Base-by-base conservation (phyloP, 64 coral and sea anemone genomes). In the Pocillopora damicornis region DNA sequence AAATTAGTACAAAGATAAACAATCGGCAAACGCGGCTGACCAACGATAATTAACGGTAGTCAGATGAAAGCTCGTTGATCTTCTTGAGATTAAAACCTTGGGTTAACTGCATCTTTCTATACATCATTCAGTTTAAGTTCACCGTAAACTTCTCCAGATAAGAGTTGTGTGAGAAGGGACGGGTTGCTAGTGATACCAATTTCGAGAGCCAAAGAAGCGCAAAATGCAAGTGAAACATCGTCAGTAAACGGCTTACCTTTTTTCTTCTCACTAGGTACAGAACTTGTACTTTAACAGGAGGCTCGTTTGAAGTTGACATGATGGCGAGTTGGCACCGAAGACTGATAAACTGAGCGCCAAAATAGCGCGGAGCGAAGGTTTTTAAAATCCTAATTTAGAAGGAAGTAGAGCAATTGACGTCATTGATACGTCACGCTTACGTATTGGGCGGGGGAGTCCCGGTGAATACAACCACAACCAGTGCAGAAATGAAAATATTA, bases 391-490 rank as follows among this genome's bases (percentile, higher is more conserved):
- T 71, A 65, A 65, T 58, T 58, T 58, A 51, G 63, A 15, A 85
- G 81, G 81, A 85, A 85, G 81, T 72, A 1, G 15, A 56, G 18
- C 18, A 57, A 11, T 13, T 71, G 65, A 85, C 81, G 81, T 85
- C 37, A 85, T 1, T 20, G 20, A 20, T 17, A 85, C 81, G 81
- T 85, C 16, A 82, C 37, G 38, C 6, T 36, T 10, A 85, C 64
- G 81, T 57, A 20, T 11, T 51, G 81, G 81, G 81, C 58, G 81
- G 80, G 36, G 80, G 37, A 67, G 37, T 83, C 37, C 80, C 80
- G 60, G 7, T 62, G 76, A 58, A 1, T 25, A 0, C 9, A 18
- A 23, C 4, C 66, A 51, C 7, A 51, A 51, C 42, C 7, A 51
- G 3, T 51, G 42, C 42, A 51, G 42, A 51, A 51, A 51, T 51